Conservation (phyloP, 1,140 invertebrate genomes). For the Ridgeia piscesae region DNA sequence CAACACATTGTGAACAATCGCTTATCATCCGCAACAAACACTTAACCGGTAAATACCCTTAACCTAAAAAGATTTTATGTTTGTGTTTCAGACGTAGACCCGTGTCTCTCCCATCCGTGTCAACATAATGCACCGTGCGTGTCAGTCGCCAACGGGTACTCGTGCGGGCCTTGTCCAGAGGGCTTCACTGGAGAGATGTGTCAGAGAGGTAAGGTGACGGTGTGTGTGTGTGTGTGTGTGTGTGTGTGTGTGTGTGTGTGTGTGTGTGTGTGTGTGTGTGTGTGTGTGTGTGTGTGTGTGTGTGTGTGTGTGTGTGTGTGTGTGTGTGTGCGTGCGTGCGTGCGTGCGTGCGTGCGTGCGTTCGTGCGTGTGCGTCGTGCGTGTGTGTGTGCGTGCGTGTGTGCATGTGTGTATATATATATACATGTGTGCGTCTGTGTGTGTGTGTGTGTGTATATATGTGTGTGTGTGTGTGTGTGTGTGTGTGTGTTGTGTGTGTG, state of each 20-base stretch:
- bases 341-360: neutral
- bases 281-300: neutral
- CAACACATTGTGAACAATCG: too few relatives aligned
- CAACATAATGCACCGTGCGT: slow-evolving; percentile 26
- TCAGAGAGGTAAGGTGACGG: slow-evolving; percentile 20
- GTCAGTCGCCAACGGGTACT: slow-evolving; percentile 14
- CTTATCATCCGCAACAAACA: neutral
- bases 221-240: neutral
- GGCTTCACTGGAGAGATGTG: slow-evolving; percentile 23
- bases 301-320: neutral
- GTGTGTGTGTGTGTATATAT: too few relatives aligned
- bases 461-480: too few relatives aligned
- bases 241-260: slow-evolving; percentile 3
- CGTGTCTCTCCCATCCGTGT: slow-evolving; percentile 17
- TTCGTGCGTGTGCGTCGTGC: too few relatives aligned
- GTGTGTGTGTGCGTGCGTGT: too few relatives aligned
- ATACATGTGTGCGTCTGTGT: too few relatives aligned
- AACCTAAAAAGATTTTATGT: neutral
- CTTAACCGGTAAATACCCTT: neutral
- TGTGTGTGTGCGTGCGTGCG: neutral
- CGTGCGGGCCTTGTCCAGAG: slow-evolving; percentile 25
- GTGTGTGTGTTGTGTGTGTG: too few relatives aligned
- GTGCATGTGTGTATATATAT: too few relatives aligned
- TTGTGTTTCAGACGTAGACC: slow-evolving; percentile 15
- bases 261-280: neutral